These are phyloP conservation scores for Ariolimax columbianus DNA, from an alignment of 2,888 invertebrate genomes.

Conservation along the genomic window DNA sequence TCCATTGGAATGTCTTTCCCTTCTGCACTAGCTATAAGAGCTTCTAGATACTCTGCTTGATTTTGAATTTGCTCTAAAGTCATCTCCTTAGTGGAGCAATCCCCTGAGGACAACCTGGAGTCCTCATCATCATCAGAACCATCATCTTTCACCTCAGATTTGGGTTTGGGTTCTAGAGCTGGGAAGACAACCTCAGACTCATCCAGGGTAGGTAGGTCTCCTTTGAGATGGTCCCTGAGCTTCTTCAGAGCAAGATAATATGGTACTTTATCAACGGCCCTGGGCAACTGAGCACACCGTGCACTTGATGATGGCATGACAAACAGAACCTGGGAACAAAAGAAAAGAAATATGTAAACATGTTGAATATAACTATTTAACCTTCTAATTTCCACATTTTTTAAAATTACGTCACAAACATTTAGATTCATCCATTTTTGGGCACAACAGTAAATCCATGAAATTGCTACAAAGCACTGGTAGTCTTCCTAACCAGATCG, in stretches of 20 bases:
- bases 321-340: constrained; percentile 91
- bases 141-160: constrained; percentile 43
- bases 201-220: constrained; percentile 80
- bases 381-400: too few species aligned
- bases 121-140: constrained; percentile 33
- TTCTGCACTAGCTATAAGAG: constrained; percentile 49
- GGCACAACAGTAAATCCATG: too few species aligned
- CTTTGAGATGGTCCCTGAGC: constrained; percentile 95
- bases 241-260: constrained; percentile 97
- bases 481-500: too few species aligned
- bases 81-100: constrained; percentile 38
- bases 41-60: constrained; percentile 50
- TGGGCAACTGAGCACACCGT: constrained; percentile 96
- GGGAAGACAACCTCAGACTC: constrained; percentile 78
- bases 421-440: too few species aligned
- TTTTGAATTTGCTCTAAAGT: constrained; percentile 49
- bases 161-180: constrained; percentile 61
- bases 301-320: constrained; percentile 99
- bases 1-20: constrained; percentile 50
- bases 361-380: background rate
- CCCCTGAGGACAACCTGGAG: constrained; percentile 16
- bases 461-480: too few species aligned
- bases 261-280: constrained; percentile 98
- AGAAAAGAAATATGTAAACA: background rate
- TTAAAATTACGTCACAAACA: too few species aligned